Conservation (phyloP, 2,888 invertebrate genomes). For the Trissonchulus latispiculum region DNA sequence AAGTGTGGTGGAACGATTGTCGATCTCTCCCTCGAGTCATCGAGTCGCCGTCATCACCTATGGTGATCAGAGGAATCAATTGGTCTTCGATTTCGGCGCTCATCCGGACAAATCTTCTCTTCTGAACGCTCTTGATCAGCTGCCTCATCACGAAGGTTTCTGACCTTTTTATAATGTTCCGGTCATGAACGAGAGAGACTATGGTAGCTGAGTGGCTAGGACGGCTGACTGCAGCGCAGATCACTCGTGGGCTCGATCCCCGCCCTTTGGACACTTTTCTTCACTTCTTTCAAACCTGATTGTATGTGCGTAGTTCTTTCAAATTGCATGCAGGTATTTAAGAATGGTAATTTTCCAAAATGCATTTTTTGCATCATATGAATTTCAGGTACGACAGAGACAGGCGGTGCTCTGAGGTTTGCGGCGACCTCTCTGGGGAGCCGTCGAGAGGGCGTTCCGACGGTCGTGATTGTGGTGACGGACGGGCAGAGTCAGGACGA, state of each 20-base stretch:
- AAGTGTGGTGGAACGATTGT: not conserved
- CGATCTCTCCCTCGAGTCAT: not conserved
- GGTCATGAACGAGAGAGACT: too few relatives aligned
- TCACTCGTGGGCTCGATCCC: too few relatives aligned
- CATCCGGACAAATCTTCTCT: not conserved
- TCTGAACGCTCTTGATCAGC: not conserved
- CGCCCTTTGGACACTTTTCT: too few relatives aligned
- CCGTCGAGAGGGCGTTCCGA: not conserved
- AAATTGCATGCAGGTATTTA: not conserved
- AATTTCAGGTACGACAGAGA: constrained; percentile 10
- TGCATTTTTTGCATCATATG: too few relatives aligned
- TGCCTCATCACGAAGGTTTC: not conserved
- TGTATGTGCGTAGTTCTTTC: too few relatives aligned
- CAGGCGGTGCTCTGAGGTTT: not conserved
- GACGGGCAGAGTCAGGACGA: constrained; percentile 17
- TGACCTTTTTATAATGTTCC: too few relatives aligned
- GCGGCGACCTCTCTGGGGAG: not conserved
- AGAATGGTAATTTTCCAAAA: too few relatives aligned
- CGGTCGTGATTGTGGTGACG: not conserved
- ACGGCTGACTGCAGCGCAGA: too few relatives aligned
- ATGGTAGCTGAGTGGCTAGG: too few relatives aligned
- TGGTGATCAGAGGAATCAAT: not conserved
- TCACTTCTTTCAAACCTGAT: too few relatives aligned
- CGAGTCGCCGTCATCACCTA: constrained; percentile 10
- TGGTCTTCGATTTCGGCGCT: not conserved